Evolutionary conservation across 2,113 vertebrate genomes (phyloP).

Genomic region (Craseonycteris thonglongyai): DNA sequence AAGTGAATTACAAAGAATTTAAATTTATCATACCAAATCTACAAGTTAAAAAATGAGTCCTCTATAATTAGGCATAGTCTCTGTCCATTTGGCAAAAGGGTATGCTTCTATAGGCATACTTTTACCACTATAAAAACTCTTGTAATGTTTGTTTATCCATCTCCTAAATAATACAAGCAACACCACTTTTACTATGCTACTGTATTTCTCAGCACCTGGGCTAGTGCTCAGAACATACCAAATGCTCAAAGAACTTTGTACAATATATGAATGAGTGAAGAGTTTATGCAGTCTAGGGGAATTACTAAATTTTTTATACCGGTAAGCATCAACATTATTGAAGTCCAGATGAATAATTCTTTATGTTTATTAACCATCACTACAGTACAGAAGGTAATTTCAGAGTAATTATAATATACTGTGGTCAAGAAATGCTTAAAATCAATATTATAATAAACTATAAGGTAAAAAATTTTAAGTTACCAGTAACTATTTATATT

Average conservation of each 20-base stretch:
- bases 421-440: slow-evolving; percentile 15
- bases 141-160: background rate
- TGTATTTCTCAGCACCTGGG: background rate
- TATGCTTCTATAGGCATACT: background rate
- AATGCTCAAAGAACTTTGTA: background rate
- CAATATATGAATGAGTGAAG: background rate
- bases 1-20: background rate
- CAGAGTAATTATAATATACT: background rate
- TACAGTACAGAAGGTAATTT: background rate
- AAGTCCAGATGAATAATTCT: background rate
- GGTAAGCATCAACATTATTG: background rate
- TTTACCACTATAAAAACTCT: background rate
- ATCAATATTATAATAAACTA: background rate
- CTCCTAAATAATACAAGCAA: background rate
- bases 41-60: background rate
- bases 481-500: background rate
- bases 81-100: background rate
- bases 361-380: background rate
- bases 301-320: background rate
- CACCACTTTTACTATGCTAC: background rate
- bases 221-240: background rate
- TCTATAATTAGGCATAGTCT: background rate
- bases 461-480: background rate
- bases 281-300: background rate
- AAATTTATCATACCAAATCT: background rate